Percentiles rank a stretch among this genome's conserved stretches.
Evolutionary conservation across 2,888 invertebrate species (phyloP).

Genomic region (Mycalesis mineus): DNA sequence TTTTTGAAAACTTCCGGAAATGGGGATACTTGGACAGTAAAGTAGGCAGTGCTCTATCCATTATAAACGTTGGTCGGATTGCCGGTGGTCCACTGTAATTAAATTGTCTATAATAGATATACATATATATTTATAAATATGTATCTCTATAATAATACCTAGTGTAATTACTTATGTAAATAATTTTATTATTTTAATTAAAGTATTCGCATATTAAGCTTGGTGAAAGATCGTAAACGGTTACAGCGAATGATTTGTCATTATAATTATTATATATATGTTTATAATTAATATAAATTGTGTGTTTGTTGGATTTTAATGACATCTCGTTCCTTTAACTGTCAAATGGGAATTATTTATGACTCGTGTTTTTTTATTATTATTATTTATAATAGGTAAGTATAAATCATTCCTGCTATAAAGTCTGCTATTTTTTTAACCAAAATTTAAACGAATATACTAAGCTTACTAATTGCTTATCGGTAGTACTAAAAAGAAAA

Average conservation of each 20-base stretch:
- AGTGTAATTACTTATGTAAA: slow-evolving; percentile 17
- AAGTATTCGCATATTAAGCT: slow-evolving; percentile 24
- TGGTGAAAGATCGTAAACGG: slow-evolving; percentile 43
- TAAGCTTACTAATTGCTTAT: too few species aligned
- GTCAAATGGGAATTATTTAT: slow-evolving; percentile 40
- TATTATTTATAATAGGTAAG: not conserved
- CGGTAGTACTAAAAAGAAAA: too few species aligned
- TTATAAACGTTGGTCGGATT: too few species aligned
- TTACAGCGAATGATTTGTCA: slow-evolving; percentile 71
- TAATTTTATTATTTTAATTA: not conserved
- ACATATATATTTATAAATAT: too few species aligned
- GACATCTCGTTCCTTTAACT: slow-evolving; percentile 71
- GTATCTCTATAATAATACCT: too few species aligned
- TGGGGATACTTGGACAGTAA: too few species aligned
- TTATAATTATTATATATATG: too few species aligned
- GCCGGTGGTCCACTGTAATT: too few species aligned
- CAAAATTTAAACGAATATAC: not conserved
- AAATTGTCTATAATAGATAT: too few species aligned
- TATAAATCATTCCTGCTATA: not conserved
- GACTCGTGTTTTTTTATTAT: not conserved
- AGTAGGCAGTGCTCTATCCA: too few species aligned
- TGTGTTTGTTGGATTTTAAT: slow-evolving; percentile 39
- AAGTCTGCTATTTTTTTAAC: not conserved
- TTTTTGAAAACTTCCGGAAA: too few species aligned
- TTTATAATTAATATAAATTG: slow-evolving; percentile 32